Base-by-base conservation (phyloP, 2,888 invertebrate species). In the Disparrhopalites patrizii region DNA sequence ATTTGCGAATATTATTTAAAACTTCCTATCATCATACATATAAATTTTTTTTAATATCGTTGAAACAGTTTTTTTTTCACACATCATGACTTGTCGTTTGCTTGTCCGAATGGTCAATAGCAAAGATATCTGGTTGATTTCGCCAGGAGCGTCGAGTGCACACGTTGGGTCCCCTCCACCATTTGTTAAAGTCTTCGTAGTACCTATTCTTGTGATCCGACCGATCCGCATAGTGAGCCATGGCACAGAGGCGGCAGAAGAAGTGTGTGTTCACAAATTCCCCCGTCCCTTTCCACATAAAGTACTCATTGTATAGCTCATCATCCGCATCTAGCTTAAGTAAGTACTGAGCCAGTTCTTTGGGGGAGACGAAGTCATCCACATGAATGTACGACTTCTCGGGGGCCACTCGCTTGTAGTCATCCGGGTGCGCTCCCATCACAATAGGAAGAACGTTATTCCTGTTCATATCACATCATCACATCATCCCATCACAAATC, bases 181-280 rank as follows among this genome's bases (percentile, higher is more conserved):
- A 96, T 70, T 88, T 87, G 79, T 94, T 93, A 68, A 94, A 86
- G 79, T 95, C 91, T 57, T 84, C 82, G 81, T 91, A 92, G 79
- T 85, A 62, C 84, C 76, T 55, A 47, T 70, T 68, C 70, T 70
- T 68, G 51, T 62, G 63, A 20, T 67, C 68, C 7, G 65, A 62
- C 23, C 71, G 66, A 4, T 66, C 68, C 7, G 73, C 82, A 66
- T 89, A 89, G 79, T 92, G 91, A 71, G 91, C 80, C 86, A 91
- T 85, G 4, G 91, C 87, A 79, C 94, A 94, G 66, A 94, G 83
- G 43, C 93, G 86, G 79, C 93, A 95, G 87, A 93, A 93, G 81
- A 93, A 94, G 79, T 87, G 93, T 25, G 97, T 97, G 81, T 98
- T 95, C 76, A 97, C 91, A 78, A 97, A 94, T 79, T 93, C 91